These are phyloP conservation scores for Scomber colias DNA, from an alignment of 2,113 vertebrate genomes.

Conservation along the genomic window DNA sequence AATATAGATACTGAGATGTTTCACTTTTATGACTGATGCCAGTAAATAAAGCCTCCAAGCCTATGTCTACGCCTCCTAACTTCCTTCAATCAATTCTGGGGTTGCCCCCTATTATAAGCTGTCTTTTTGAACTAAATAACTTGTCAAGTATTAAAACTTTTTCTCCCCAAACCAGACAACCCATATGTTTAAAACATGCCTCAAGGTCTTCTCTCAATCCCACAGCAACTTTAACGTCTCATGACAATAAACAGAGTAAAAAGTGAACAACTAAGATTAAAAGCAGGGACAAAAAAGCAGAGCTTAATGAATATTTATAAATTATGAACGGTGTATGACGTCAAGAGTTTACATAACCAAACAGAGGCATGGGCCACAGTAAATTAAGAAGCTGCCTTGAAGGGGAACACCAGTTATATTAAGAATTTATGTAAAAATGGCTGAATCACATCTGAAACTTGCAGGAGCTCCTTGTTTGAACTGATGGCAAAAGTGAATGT, in stretches of 20 bases:
- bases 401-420: constrained; percentile 3
- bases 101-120: not conserved
- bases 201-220: not conserved
- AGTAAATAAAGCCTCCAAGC: not conserved
- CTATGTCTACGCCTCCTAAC: not conserved
- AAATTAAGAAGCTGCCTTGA: not conserved
- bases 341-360: constrained; percentile 21
- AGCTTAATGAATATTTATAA: constrained; percentile 16
- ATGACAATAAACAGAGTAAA: not conserved
- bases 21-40: not conserved
- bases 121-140: constrained; percentile 2
- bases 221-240: not conserved
- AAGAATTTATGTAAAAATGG: not conserved
- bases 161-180: not conserved
- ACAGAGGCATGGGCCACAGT: not conserved
- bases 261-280: constrained; percentile 1
- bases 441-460: not conserved
- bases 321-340: not conserved
- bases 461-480: not conserved
- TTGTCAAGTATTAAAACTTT: not conserved
- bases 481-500: not conserved
- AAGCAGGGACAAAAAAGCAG: not conserved
- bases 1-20: not conserved
- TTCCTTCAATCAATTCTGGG: not conserved
- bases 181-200: not conserved